Conservation (phyloP, 2,797 vertebrate species). For the Pseudopleuronectes americanus region DNA sequence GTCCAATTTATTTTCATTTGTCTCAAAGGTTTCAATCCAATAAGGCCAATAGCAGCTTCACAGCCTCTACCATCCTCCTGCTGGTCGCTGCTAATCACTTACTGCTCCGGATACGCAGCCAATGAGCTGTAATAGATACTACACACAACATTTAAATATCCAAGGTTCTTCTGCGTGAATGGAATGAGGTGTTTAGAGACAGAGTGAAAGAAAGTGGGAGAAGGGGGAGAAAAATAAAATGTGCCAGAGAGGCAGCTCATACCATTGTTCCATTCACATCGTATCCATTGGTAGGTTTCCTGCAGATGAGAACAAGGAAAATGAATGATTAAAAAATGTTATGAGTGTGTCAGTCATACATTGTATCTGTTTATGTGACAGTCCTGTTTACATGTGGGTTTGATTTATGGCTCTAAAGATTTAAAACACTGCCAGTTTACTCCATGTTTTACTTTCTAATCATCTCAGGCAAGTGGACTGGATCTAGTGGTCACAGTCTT, state of each 20-base stretch:
- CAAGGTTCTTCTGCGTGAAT: too few species aligned
- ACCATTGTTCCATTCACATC: constrained; percentile 56
- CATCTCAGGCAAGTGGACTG: too few species aligned
- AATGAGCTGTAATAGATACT: too few species aligned
- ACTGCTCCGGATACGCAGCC: constrained; percentile 19
- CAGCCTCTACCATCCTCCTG: too few species aligned
- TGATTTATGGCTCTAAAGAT: constrained; percentile 7
- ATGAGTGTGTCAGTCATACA: not conserved
- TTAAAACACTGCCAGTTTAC: not conserved
- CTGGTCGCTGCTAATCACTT: not conserved
- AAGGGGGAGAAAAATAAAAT: not conserved
- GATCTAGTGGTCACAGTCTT: too few species aligned
- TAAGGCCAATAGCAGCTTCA: too few species aligned
- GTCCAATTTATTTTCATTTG: too few species aligned
- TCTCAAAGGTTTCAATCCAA: too few species aligned
- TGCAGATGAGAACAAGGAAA: constrained; percentile 41
- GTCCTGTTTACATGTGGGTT: not conserved
- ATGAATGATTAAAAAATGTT: constrained; percentile 3
- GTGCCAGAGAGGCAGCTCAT: constrained; percentile 14
- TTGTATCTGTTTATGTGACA: not conserved
- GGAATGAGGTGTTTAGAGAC: too few species aligned
- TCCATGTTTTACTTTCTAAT: too few species aligned
- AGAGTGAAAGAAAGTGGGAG: too few species aligned
- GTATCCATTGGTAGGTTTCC: constrained; percentile 55
- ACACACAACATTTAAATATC: too few species aligned